Conservation (phyloP, 1,140 invertebrate genomes). For the Gonatopus flavifemur region DNA sequence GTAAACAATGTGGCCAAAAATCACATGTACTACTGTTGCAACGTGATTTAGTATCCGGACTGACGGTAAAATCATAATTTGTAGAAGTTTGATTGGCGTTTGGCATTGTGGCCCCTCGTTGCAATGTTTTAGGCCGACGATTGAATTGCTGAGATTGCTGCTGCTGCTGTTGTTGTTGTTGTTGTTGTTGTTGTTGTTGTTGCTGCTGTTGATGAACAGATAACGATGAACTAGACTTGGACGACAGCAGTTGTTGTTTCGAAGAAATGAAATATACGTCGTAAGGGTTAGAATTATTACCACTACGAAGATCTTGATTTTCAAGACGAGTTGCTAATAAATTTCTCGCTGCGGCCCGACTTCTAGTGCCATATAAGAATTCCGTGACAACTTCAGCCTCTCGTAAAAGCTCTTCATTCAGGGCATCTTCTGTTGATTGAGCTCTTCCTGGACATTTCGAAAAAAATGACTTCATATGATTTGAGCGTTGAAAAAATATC, state of each 20-base stretch:
- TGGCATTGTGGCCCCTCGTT: conserved; percentile 58
- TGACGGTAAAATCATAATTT: conserved; percentile 37
- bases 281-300: conserved; percentile 34
- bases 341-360: conserved; percentile 55
- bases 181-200: conserved; percentile 23
- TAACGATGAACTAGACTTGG: conserved; percentile 20
- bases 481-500: neutral
- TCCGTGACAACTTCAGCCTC: conserved; percentile 62
- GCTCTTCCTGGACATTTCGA: conserved; percentile 41
- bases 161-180: conserved; percentile 1
- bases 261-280: conserved; percentile 59
- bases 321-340: conserved; percentile 56
- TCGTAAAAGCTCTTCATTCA: conserved; percentile 56
- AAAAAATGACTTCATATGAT: conserved; percentile 11
- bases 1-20: conserved; percentile 63
- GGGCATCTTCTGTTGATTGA: conserved; percentile 52
- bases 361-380: conserved; percentile 61
- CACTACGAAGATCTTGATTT: conserved; percentile 38
- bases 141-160: conserved; percentile 38
- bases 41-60: conserved; percentile 44
- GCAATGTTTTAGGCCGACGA: conserved; percentile 45
- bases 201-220: conserved; percentile 35
- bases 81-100: conserved; percentile 31
- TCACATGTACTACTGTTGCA: conserved; percentile 61
- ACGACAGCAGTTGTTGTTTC: conserved; percentile 36